A percentile compares a stretch with the other conserved stretches of the same genome.
These are phyloP conservation scores for Philopotamus ludificatus DNA, from an alignment of 1,140 invertebrate genomes.

Conservation along the genomic window DNA sequence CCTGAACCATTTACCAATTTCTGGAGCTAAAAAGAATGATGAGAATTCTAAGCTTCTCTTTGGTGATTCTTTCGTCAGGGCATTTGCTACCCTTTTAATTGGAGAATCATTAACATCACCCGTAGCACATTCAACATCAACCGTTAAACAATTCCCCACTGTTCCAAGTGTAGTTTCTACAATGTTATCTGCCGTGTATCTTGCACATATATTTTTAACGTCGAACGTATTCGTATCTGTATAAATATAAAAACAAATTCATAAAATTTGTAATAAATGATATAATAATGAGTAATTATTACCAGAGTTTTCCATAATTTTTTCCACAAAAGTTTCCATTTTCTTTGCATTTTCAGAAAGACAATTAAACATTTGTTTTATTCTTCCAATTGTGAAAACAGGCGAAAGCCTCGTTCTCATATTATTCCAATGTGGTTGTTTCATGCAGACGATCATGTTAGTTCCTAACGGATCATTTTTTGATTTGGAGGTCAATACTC, in stretches of 20 bases:
- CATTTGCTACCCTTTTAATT: background rate
- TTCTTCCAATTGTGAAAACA: constrained; percentile 43
- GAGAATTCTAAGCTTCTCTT: background rate
- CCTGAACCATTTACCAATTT: background rate
- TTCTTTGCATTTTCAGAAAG: background rate
- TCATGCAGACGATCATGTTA: background rate
- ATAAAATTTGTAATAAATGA: background rate
- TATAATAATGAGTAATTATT: background rate
- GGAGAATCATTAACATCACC: background rate
- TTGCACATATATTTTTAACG: background rate
- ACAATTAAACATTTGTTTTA: constrained; percentile 17
- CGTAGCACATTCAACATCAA: background rate
- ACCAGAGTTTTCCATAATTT: background rate
- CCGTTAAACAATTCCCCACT: background rate
- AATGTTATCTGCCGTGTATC: background rate
- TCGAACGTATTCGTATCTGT: background rate
- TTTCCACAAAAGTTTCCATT: background rate
- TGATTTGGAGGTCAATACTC: constrained; percentile 21
- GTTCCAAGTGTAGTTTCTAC: background rate
- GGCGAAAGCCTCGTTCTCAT: constrained; percentile 43
- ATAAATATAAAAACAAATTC: background rate
- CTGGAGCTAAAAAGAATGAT: background rate
- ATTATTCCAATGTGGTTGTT: constrained; percentile 43
- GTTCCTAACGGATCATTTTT: constrained; percentile 30
- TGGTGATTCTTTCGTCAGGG: background rate